Base-by-base conservation (phyloP, 2,113 vertebrate genomes). In the Sisor rabdophorus region DNA sequence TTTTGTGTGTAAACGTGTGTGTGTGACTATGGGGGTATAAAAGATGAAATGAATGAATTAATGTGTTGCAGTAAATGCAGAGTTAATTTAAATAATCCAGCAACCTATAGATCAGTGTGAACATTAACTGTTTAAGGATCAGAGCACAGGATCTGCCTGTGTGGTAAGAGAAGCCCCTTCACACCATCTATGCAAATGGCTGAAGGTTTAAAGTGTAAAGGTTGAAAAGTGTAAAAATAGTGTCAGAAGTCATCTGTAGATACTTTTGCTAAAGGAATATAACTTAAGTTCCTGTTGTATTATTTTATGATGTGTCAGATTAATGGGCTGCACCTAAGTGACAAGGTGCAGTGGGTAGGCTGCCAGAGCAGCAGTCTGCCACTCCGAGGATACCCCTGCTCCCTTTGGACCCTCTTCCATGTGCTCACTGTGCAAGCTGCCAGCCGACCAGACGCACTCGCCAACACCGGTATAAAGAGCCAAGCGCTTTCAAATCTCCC, bases 401-500 rank as follows among this genome's bases (percentile, higher is more conserved):
- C 95, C 8, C 92, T 99, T 22, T 99, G 97, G 97, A 94, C 93
- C 17, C 83, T 99, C 10, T 98, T 98, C 83, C 97, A 99, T 2
- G 90, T 90, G 1, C 82, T 98, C 24, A 95, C 94, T 0, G 93
- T 97, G 0, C 92, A 93, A 36, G 93, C 95, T 1, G 91, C 91
- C 0, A 75, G 85, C 60, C 89, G 2, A 1, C 95, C 95, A 0
- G 84, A 90, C 0, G 93, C 92, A 0, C 84, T 97, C 79, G 75
- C 87, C 0, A 90, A 92, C 84, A 94, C 95, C 82, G 96, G 96
- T 98, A 76, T 84, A 82, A 65, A 79, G 26, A 59, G 47, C 47
- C 52, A 75, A 78, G 64, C 63, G 15, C 59, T 60, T 61, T 55
- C 50, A 78, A 44, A 7, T 55, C 65, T 47, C 22, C 36, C 58